These are phyloP conservation scores for Melanostigma gelatinosum DNA, from an alignment of 2,113 vertebrate species.

Conservation along the genomic window DNA sequence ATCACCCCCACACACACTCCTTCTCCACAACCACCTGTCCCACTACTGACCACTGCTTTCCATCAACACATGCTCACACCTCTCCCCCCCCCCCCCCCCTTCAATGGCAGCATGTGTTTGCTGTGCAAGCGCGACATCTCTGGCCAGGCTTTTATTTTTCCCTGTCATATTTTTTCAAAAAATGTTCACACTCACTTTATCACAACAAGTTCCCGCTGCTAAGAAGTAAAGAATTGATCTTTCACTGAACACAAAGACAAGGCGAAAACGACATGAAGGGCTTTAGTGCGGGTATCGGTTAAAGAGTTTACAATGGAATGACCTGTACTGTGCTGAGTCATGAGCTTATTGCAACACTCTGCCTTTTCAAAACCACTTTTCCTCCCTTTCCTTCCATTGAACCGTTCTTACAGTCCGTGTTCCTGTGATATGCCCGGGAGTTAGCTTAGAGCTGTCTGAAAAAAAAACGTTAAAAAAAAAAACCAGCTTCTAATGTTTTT, in stretches of 20 bases:
- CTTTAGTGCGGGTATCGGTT: neutral
- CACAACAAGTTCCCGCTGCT: neutral
- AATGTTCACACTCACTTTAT: neutral
- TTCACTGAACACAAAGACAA: neutral
- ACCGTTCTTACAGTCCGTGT: neutral
- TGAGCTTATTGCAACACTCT: neutral
- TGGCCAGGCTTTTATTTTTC: neutral
- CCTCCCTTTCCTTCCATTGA: neutral
- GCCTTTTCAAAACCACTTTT: conserved; percentile 10
- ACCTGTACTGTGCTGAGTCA: neutral
- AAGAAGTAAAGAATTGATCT: neutral
- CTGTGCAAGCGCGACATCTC: conserved; percentile 34
- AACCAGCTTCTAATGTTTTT: neutral
- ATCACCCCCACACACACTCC: neutral
- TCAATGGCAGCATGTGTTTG: conserved; percentile 50
- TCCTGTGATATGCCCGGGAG: neutral
- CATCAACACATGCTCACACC: conserved; percentile 45
- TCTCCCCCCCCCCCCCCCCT: neutral
- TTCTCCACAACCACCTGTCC: conserved; percentile 59
- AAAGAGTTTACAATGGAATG: neutral
- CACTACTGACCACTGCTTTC: conserved; percentile 7
- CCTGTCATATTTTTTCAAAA: neutral
- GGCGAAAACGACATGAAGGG: neutral
- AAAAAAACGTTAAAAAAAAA: neutral
- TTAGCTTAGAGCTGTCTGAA: neutral